Evolutionary conservation across 1,140 invertebrate genomes (phyloP).

Genomic region (Bombus superbus): DNA sequence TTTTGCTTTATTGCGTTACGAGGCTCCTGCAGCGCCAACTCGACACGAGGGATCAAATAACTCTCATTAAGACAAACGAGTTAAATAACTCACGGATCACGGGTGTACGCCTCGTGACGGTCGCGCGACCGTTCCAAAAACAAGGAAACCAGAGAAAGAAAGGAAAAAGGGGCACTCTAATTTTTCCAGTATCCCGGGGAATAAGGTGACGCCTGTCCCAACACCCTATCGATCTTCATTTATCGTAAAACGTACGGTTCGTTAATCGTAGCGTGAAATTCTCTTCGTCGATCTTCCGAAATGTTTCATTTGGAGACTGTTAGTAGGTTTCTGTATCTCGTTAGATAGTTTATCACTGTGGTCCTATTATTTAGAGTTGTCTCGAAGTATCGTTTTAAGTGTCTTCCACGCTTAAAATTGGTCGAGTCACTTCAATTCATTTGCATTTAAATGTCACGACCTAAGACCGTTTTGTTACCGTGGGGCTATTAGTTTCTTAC

Average conservation of each 20-base stretch:
- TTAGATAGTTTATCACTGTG: too few species aligned
- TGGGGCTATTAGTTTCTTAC: neutral
- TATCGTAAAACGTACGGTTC: neutral
- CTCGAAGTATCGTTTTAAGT: too few species aligned
- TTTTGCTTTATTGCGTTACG: conserved; percentile 68
- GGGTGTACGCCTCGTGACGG: neutral
- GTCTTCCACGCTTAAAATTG: neutral
- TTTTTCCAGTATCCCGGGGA: conserved; percentile 10
- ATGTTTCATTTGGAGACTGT: neutral
- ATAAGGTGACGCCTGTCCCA: neutral
- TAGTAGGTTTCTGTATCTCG: neutral
- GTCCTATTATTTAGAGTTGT: too few species aligned
- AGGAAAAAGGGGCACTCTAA: neutral
- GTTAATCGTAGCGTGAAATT: neutral
- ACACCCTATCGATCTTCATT: conserved; percentile 26
- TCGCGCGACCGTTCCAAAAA: conserved; percentile 2
- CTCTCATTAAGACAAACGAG: conserved; percentile 68
- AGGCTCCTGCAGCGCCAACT: conserved; percentile 57
- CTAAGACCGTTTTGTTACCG: neutral
- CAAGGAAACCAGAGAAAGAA: neutral
- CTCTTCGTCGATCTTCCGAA: neutral
- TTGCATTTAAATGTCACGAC: neutral
- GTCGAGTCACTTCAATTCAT: neutral
- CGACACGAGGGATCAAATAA: conserved; percentile 68
- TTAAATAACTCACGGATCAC: conserved; percentile 59